These are phyloP conservation scores for Aleiodes testaceus DNA, from an alignment of 2,888 invertebrate genomes.

Conservation along the genomic window DNA sequence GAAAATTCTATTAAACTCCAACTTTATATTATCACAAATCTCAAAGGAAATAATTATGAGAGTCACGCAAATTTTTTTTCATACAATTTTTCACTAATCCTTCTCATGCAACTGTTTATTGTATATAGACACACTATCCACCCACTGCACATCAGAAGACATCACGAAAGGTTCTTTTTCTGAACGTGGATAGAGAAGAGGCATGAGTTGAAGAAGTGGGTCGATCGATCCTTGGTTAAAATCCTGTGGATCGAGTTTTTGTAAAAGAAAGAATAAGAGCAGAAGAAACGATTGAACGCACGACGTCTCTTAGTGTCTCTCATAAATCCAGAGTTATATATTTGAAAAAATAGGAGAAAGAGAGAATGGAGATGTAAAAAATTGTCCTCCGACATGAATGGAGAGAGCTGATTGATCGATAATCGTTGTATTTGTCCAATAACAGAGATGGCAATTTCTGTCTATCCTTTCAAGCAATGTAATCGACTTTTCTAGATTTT, in stretches of 20 bases:
- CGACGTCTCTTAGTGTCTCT: not conserved
- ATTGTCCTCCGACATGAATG: constrained; percentile 6
- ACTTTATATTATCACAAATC: no score
- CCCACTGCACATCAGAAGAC: constrained; percentile 19
- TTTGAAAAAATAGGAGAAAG: constrained; percentile 18
- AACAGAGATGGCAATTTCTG: constrained; percentile 14
- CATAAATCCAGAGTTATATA: constrained; percentile 8
- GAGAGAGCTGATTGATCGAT: not conserved
- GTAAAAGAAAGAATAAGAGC: not conserved
- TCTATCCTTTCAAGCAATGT: not conserved
- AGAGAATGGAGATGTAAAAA: constrained; percentile 22
- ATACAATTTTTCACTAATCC: not conserved
- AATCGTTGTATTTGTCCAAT: constrained; percentile 14
- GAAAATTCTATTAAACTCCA: no score
- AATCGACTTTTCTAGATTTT: not conserved
- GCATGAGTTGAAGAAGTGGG: constrained; percentile 29
- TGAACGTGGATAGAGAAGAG: not conserved
- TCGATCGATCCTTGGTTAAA: constrained; percentile 39
- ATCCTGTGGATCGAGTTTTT: constrained; percentile 12
- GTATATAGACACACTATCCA: not conserved
- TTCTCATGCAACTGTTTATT: not conserved
- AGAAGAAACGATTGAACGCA: constrained; percentile 36
- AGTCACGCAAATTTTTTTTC: constrained; percentile 16
- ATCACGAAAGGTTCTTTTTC: constrained; percentile 26
- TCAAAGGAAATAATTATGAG: no score